phyloP scores from a whole-genome alignment of 2,888 invertebrate species.

The Watsonalla binaria region DNA sequence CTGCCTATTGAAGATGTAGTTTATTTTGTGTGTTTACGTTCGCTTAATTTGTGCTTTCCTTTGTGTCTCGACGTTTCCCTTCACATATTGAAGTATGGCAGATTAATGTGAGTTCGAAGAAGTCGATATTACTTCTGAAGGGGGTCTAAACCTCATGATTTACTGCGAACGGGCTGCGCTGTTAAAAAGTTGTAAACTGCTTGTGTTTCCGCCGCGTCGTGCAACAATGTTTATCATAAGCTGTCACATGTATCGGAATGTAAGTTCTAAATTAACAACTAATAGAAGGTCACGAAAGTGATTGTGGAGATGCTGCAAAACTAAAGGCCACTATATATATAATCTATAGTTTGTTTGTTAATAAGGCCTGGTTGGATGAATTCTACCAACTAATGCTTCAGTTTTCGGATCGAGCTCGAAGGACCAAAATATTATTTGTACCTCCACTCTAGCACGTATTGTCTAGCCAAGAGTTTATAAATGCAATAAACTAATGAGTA shows the following conservation, averaged over 20 bases:
- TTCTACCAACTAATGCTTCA: too few species aligned
- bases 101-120: conserved; percentile 76
- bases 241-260: neutral
- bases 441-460: too few species aligned
- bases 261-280: too few species aligned
- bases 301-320: too few species aligned
- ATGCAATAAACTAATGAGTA: neutral
- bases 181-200: conserved; percentile 77
- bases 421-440: neutral
- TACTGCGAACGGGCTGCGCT: conserved; percentile 63
- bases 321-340: too few species aligned
- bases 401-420: too few species aligned
- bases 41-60: conserved; percentile 49
- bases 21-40: conserved; percentile 35
- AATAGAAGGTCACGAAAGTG: too few species aligned
- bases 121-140: conserved; percentile 75
- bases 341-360: too few species aligned
- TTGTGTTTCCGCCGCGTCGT: conserved; percentile 66
- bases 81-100: conserved; percentile 70
- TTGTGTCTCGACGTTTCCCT: conserved; percentile 63
- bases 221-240: conserved; percentile 55
- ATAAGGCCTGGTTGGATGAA: too few species aligned
- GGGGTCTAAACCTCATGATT: conserved; percentile 70
- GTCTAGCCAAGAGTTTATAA: too few species aligned
- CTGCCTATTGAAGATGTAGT: conserved; percentile 13